phyloP scores from a whole-genome alignment of 2,888 invertebrate genomes.

The Harpagoxenus sublaevis region DNA sequence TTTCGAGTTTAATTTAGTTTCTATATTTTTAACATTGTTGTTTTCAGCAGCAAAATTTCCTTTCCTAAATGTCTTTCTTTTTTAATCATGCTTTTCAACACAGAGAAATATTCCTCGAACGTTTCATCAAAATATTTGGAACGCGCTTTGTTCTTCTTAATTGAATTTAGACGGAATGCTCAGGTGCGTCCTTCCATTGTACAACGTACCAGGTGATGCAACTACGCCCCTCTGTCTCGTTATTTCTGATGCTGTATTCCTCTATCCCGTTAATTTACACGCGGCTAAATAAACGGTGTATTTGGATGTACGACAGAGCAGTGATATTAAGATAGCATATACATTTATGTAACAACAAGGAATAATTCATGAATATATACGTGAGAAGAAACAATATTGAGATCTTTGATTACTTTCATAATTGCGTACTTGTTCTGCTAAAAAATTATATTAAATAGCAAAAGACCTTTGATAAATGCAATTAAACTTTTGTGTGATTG shows the following conservation, averaged over 20 bases:
- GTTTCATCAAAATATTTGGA: conserved; percentile 27
- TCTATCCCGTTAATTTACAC: conserved; percentile 38
- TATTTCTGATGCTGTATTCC: conserved; percentile 33
- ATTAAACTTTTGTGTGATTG: neutral
- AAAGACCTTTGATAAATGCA: neutral
- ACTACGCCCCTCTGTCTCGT: conserved; percentile 9
- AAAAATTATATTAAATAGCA: neutral
- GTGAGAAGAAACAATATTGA: neutral
- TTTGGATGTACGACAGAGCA: neutral
- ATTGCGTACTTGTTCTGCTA: neutral
- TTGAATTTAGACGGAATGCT: conserved; percentile 37
- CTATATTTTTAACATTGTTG: neutral
- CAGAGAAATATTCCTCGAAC: conserved; percentile 29
- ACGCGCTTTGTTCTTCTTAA: conserved; percentile 22
- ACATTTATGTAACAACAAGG: neutral
- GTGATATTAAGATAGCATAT: neutral
- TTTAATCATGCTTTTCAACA: conserved; percentile 21
- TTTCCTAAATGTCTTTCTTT: neutral
- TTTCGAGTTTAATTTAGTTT: conserved; percentile 16
- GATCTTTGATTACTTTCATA: neutral
- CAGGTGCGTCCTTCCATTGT: conserved; percentile 32
- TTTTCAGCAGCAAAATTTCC: neutral
- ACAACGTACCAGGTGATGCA: conserved; percentile 18
- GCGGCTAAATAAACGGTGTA: conserved; percentile 26
- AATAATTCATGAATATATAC: conserved; percentile 1